These are phyloP conservation scores for Uria aalge DNA, from an alignment of 2,113 vertebrate species.

Conservation along the genomic window DNA sequence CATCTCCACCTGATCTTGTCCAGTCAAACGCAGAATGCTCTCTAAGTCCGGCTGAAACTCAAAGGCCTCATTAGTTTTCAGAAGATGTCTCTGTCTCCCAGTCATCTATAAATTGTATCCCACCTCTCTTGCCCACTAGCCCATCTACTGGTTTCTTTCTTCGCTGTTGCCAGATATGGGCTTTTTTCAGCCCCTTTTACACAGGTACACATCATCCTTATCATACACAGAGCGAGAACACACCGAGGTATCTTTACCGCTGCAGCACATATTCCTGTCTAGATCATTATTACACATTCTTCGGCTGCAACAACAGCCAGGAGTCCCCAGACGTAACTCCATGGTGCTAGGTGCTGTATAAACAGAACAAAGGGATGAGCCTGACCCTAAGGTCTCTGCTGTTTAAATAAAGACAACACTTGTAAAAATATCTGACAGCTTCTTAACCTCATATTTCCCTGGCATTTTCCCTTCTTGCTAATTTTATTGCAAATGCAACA, in stretches of 20 bases:
- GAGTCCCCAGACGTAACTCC: not conserved
- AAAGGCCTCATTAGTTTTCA: not conserved
- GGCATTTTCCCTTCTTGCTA: not conserved
- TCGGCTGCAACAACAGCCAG: not conserved
- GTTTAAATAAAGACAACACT: not conserved
- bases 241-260: not conserved
- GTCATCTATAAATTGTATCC: not conserved
- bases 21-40: not conserved
- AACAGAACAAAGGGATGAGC: not conserved
- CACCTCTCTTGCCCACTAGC: not conserved
- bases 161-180: not conserved
- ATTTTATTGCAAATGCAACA: not conserved
- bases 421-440: not conserved
- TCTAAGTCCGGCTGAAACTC: not conserved
- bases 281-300: no score
- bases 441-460: not conserved
- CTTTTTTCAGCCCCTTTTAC: not conserved
- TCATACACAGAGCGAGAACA: not conserved
- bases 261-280: not conserved
- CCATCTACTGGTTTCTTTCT: not conserved
- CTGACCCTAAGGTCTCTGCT: not conserved
- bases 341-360: not conserved
- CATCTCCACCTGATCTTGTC: not conserved
- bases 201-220: not conserved
- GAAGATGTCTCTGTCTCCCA: not conserved